Percentiles rank a stretch among this genome's conserved stretches.
These are phyloP conservation scores for Capromys pilorides DNA, from an alignment of 2,797 vertebrate species.

Conservation along the genomic window DNA sequence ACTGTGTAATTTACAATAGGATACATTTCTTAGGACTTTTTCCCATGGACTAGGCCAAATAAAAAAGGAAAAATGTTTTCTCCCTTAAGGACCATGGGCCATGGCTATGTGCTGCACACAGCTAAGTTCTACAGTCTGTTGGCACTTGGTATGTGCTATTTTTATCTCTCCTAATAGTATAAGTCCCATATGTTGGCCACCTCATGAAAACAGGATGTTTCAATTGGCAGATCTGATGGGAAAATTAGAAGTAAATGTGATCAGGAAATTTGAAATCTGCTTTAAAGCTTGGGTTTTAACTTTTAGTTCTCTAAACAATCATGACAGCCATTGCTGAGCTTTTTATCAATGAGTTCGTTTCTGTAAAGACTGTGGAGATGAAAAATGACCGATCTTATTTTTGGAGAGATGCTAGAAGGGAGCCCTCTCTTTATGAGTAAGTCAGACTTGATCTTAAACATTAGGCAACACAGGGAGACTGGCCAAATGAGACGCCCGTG, in stretches of 20 bases:
- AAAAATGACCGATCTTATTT: neutral
- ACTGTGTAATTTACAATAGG: neutral
- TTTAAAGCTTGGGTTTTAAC: constrained; percentile 31
- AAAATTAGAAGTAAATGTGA: constrained; percentile 40
- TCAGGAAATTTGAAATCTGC: neutral
- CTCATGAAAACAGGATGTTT: constrained; percentile 33
- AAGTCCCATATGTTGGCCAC: constrained; percentile 1
- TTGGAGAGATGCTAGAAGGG: neutral
- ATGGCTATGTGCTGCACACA: neutral
- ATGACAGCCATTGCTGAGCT: neutral
- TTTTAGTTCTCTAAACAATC: neutral
- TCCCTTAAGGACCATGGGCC: neutral
- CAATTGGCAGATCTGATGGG: neutral
- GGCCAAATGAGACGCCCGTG: neutral
- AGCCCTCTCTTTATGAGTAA: neutral
- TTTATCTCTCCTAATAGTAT: neutral
- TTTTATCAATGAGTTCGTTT: neutral
- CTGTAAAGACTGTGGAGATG: neutral
- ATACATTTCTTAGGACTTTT: neutral
- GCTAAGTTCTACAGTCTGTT: neutral
- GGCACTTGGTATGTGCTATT: neutral
- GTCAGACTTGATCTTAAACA: neutral
- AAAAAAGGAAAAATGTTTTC: constrained; percentile 6
- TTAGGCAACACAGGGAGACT: neutral
- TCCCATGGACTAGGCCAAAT: neutral